Evolutionary conservation across 2,113 vertebrate genomes (phyloP), one percentile per base, ranked within the genome.

Genomic region (Machaerirhynchus nigripectus): DNA sequence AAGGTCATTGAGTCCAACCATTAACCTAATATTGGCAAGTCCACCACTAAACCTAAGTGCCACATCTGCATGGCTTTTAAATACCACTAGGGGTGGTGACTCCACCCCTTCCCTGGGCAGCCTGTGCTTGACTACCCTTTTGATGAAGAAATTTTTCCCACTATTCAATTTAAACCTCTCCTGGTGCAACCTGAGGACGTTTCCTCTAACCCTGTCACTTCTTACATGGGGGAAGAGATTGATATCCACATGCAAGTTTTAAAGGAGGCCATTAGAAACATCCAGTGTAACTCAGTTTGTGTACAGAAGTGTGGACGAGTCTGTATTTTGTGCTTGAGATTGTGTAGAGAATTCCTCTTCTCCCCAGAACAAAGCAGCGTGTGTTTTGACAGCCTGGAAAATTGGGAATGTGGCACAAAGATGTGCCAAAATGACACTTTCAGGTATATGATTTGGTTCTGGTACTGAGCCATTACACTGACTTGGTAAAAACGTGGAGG

Each of bases 151-250:
- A 23, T 44, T 49, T 73, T 79, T 8, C 31, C 23, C 12, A 2
- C 30, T 50, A 55, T 26, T 53, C 28, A 44, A 5, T 26, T 78
- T 50, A 79, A 68, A 14, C 20, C 17, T 28, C 9, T 27, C 17
- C 46, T 20, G 16, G 33, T n/a, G 15, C 53, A 79, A 56, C 11
- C 26, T 5, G 13, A 40, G 17, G 11, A 44, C 0, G 0, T 47
- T 64, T 75, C 55, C 24, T 89, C 27, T 73, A 21, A 42, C 49
- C 27, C 27, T 55, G 14, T 46, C 21, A 12, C 5, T 28, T 55
- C 31, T 49, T 67, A 26, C 14, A 8, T 16, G 13, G 18, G 16
- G 49, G 42, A 70, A 73, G 31, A 49, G 20, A 42, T 60, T 13
- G 19, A 49, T 53, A 28, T 31, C 19, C 4, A 44, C 23, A 17